Evolutionary conservation across 2,888 invertebrate genomes (phyloP).

Genomic region (Gymnosoma rotundatum): DNA sequence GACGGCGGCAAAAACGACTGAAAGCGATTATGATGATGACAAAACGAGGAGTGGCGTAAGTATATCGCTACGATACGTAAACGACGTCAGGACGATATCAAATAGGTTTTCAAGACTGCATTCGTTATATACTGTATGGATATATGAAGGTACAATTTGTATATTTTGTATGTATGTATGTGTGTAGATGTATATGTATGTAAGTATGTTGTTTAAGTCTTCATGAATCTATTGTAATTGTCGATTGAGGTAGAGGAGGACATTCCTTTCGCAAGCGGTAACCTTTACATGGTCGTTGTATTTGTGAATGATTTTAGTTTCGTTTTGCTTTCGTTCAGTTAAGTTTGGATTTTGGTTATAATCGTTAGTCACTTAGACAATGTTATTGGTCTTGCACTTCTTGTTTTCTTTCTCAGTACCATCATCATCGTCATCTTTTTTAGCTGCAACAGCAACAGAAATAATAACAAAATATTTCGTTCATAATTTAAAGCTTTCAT

Average conservation of each 20-base stretch:
- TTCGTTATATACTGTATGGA: conserved; percentile 33
- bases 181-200: not conserved
- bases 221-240: conserved; percentile 59
- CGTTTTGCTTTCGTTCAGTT: conserved; percentile 28
- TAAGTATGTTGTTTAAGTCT: conserved; percentile 40
- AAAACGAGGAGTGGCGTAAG: conserved; percentile 54
- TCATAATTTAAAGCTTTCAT: conserved; percentile 71
- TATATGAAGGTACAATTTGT: not conserved
- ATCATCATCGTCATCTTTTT: conserved; percentile 15
- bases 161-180: too few relatives aligned
- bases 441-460: conserved; percentile 27
- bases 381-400: conserved; percentile 45
- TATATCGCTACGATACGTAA: conserved; percentile 25
- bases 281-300: conserved; percentile 71
- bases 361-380: conserved; percentile 66
- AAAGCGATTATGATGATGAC: conserved; percentile 17
- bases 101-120: conserved; percentile 36
- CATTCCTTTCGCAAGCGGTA: conserved; percentile 72
- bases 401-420: conserved; percentile 9
- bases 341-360: conserved; percentile 71
- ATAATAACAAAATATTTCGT: conserved; percentile 66
- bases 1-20: conserved; percentile 31
- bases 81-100: conserved; percentile 49
- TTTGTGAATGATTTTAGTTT: conserved; percentile 74
- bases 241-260: conserved; percentile 72